Percentiles rank a stretch among this genome's conserved stretches.
Evolutionary conservation across 2,888 invertebrate species (phyloP).

Genomic region (Cylindroiulus punctatus): DNA sequence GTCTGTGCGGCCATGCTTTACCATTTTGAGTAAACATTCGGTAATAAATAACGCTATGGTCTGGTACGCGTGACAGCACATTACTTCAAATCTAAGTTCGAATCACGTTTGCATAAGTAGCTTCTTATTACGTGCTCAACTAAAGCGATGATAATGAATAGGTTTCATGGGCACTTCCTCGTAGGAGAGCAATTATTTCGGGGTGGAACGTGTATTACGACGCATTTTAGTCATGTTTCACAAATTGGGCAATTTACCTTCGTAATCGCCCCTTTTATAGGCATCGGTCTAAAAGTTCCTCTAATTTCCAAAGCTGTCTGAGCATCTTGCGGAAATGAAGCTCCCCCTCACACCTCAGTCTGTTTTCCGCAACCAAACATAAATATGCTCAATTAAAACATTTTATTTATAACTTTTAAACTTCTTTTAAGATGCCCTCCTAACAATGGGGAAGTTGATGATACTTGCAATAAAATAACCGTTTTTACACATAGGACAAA

Average conservation of each 20-base stretch:
- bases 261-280: neutral
- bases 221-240: neutral
- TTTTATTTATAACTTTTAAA: neutral
- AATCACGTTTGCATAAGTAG: neutral
- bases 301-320: neutral
- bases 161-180: conserved; percentile 7
- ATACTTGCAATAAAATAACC: neutral
- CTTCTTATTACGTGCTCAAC: neutral
- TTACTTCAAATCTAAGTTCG: neutral
- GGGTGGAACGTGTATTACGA: neutral
- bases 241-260: neutral
- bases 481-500: conserved; percentile 1
- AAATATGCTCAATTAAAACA: neutral
- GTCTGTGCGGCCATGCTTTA: neutral
- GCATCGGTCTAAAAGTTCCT: neutral
- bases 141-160: conserved; percentile 10
- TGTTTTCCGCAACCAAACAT: neutral
- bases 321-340: neutral
- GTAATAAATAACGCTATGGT: neutral
- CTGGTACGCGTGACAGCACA: neutral
- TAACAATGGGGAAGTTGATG: neutral
- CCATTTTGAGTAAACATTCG: neutral
- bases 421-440: neutral
- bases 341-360: neutral
- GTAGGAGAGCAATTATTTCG: neutral